A percentile compares a stretch with the other conserved stretches of the same genome.
Conservation (phyloP, 2,797 vertebrate species). For the Poecile montanus region DNA sequence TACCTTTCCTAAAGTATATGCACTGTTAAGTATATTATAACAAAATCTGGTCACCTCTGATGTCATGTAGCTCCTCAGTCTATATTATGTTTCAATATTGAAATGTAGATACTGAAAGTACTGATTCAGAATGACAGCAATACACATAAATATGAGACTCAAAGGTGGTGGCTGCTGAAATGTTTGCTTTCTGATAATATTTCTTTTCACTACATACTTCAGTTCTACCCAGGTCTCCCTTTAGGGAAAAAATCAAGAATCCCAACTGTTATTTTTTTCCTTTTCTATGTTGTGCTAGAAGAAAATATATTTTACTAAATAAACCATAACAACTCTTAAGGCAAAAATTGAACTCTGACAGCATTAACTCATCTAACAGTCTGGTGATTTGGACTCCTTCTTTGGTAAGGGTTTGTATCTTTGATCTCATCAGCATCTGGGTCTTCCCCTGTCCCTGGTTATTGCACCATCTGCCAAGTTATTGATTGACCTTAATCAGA, state of each 20-base stretch:
- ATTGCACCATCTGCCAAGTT: neutral
- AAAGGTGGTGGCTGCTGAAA: neutral
- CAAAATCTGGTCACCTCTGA: neutral
- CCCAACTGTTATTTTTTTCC: neutral
- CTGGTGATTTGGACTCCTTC: neutral
- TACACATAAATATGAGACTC: neutral
- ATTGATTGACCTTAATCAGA: neutral
- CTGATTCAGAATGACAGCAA: neutral
- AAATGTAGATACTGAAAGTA: neutral
- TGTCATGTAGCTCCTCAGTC: neutral
- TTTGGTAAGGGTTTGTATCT: neutral
- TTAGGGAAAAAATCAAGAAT: neutral
- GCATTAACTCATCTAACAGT: neutral
- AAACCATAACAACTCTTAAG: neutral
- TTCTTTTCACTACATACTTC: neutral
- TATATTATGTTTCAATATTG: neutral
- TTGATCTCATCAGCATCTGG: neutral
- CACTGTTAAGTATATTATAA: neutral
- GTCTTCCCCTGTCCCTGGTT: neutral
- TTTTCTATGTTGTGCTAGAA: neutral
- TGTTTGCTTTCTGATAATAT: neutral
- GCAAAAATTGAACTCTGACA: neutral
- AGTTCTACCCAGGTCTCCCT: neutral
- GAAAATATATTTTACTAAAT: neutral
- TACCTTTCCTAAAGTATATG: neutral